Evolutionary conservation across 2,113 vertebrate species (phyloP).

Genomic region (Lagopus muta): DNA sequence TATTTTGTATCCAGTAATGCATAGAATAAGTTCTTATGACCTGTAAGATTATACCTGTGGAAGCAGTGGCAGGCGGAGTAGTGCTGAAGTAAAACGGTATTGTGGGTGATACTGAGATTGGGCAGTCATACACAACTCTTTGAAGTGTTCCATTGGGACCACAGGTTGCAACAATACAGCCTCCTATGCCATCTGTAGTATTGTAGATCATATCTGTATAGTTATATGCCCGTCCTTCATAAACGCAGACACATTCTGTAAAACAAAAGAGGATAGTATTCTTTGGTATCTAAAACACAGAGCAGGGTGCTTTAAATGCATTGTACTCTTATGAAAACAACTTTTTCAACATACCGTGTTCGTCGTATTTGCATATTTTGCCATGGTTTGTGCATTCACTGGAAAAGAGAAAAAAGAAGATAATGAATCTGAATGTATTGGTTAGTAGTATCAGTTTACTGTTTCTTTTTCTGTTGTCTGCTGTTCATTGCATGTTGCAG

Average conservation of each 20-base stretch:
- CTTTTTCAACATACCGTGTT: constrained; percentile 58
- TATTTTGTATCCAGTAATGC: not conserved
- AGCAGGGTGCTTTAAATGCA: not conserved
- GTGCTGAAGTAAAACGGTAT: constrained; percentile 75
- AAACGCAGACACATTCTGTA: constrained; percentile 84
- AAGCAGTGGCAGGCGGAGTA: constrained; percentile 12
- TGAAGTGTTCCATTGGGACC: constrained; percentile 77
- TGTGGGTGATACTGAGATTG: not conserved
- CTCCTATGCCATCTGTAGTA: constrained; percentile 86
- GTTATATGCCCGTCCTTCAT: constrained; percentile 76
- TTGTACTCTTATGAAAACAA: not conserved
- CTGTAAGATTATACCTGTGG: constrained; percentile 51
- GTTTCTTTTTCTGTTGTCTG: not conserved
- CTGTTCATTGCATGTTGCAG: not conserved
- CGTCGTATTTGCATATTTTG: constrained; percentile 62
- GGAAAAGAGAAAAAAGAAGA: not conserved
- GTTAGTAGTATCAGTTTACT: not conserved
- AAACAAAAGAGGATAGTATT: not conserved
- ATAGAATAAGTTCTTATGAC: not conserved
- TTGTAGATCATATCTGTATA: constrained; percentile 83
- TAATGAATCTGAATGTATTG: not conserved
- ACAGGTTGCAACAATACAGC: constrained; percentile 86
- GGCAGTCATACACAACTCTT: constrained; percentile 69
- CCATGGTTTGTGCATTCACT: constrained; percentile 63
- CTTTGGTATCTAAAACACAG: not conserved